Evolutionary conservation across 2,113 vertebrate species (phyloP).

Genomic region (Hemibagrus wyckioides): DNA sequence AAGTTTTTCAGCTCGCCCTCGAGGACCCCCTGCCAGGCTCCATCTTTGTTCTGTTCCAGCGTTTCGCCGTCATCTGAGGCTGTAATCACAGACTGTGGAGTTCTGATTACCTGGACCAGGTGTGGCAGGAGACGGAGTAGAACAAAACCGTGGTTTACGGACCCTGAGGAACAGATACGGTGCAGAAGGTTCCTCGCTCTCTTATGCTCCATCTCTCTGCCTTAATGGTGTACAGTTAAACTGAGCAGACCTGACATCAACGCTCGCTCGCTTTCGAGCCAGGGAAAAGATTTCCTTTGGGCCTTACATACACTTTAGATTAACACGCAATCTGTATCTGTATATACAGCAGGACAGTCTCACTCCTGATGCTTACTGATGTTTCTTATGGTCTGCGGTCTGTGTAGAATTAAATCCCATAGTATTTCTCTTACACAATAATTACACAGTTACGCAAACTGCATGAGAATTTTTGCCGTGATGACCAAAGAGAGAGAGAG

Average conservation of each 20-base stretch:
- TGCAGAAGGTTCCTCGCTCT: not conserved
- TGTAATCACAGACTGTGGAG: conserved; percentile 3
- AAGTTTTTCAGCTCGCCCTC: conserved; percentile 6
- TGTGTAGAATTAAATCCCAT: not conserved
- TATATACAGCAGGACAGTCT: not conserved
- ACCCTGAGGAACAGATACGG: not conserved
- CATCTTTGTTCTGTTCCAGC: not conserved
- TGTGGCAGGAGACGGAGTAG: not conserved
- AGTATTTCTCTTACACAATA: not conserved
- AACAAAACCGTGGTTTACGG: not conserved
- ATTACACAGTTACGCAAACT: not conserved
- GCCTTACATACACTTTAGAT: not conserved
- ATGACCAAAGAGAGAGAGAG: not conserved
- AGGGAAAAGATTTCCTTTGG: not conserved
- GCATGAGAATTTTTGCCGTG: not conserved
- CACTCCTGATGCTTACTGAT: no score
- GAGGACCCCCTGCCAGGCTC: not conserved
- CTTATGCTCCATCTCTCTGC: not conserved
- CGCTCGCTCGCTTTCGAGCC: not conserved
- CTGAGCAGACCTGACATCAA: not conserved
- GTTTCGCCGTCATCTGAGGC: not conserved
- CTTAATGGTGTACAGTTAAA: not conserved
- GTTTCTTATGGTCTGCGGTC: not conserved
- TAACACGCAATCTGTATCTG: not conserved
- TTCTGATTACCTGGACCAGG: conserved; percentile 29